Evolutionary conservation across 2,797 vertebrate genomes (phyloP), one percentile per base, ranked within the genome.

Genomic region (Sebastes hubbsi): DNA sequence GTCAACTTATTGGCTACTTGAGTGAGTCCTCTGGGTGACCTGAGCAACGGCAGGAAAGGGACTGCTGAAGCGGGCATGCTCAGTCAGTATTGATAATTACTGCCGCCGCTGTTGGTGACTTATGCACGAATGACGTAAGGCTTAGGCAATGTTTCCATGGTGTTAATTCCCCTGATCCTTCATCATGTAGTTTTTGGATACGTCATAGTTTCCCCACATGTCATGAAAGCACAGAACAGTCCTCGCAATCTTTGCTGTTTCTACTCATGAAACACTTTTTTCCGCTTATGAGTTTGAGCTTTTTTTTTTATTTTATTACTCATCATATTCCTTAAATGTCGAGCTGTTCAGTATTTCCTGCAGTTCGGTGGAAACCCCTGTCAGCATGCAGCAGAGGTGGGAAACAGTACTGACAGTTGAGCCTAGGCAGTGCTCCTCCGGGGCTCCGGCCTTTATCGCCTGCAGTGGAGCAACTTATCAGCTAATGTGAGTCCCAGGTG

Each of bases 61-160:
- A 62, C 56, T 22, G 64, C 68, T 25, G 56, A 71, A 74, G 65
- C 22, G 2, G 81, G 72, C 67, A 0, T n/a, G 49, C 59, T 72
- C 60, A 72, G 64, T 77, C 78, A 38, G 9, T 82, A 72, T 78
- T 69, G 68, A 88, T 80, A 80, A 82, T 87, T 75, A 46, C 55
- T 49, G 46, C 46, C 5, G 29, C 52, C 72, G 20, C 18, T 78
- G 32, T 25, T 38, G 49, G 58, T 71, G 78, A 77, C 73, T 77
- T 87, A 22, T 72, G 36, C 13, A 20, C 65, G 32, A 89, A 80
- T 83, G 80, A 62, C 79, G 80, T 69, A 49, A 75, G 52, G 77
- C 76, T 86, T 69, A 81, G 81, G n/a, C 34, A 75, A 70, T 71
- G 42, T 91, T 91, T 92, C 80, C 80, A 78, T 83, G 55, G 54